A percentile compares a stretch with the other conserved stretches of the same genome.
Evolutionary conservation across 2,113 vertebrate genomes (phyloP).

Genomic region (Lates calcarifer): DNA sequence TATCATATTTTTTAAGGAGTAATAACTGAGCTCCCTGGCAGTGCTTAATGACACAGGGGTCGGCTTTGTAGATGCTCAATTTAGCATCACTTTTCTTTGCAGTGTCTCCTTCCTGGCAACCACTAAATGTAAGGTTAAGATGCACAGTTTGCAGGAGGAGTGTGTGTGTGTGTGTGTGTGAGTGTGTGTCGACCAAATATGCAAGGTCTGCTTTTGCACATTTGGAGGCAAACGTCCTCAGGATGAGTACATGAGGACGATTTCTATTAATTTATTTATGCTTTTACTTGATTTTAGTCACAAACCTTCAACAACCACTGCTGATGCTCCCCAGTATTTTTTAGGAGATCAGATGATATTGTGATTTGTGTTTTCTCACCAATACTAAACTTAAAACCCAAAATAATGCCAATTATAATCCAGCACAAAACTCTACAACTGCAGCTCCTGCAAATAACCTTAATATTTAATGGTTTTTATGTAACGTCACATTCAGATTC

Average conservation of each 20-base stretch:
- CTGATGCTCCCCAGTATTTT: background rate
- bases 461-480: constrained; percentile 34
- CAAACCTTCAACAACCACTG: background rate
- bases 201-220: constrained; percentile 1
- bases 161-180: constrained; percentile 4
- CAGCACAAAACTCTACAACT: background rate
- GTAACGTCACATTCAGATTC: constrained; percentile 21
- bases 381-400: background rate
- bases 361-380: background rate
- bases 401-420: background rate
- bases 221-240: constrained; percentile 16
- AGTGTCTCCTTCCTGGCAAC: constrained; percentile 25
- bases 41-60: constrained; percentile 47
- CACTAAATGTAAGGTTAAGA: constrained; percentile 30
- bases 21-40: constrained; percentile 59
- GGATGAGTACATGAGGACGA: background rate
- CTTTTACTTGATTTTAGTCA: background rate
- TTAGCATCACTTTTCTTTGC: constrained; percentile 44
- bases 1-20: constrained; percentile 65
- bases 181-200: background rate
- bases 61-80: constrained; percentile 41
- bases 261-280: background rate
- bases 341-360: background rate
- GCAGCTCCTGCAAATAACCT: constrained; percentile 11
- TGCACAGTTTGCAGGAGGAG: constrained; percentile 25